Base-by-base conservation (phyloP, 1,140 invertebrate genomes). In the Ceratosolen fusciceps region DNA sequence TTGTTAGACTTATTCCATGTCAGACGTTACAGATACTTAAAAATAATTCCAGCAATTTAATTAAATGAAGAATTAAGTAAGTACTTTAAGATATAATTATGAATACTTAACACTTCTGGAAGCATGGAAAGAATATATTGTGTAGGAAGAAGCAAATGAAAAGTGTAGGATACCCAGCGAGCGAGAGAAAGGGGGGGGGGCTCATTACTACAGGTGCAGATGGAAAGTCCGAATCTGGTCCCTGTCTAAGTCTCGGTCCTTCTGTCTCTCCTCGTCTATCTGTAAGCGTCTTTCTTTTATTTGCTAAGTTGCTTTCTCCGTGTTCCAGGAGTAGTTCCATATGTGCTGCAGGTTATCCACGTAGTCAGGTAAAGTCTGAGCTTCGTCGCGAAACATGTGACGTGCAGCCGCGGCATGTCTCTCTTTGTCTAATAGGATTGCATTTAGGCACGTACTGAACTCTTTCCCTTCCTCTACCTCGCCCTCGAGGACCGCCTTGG, bases 201-300 rank as follows among this genome's bases (percentile, higher is more conserved):
- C 81, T 87, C 80, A 86, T 87, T 86, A 86, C 86, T 87, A 85
- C 86, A 87, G 83, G 84, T 87, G 84, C 86, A 87, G 78, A n/a
- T n/a, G n/a, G n/a, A n/a, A n/a, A 29, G 29, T 31, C 26, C 10
- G 24, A 26, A 14, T 37, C 60, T 16, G 5, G 1, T 12, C 3
- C 0, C 31, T 65, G 0, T 68, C 26, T 67, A 60, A 16, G 47
- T 34, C 39, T 72, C 70, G 21, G 19, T 68, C 37, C 43, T 10
- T 37, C 65, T 68, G 43, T 67, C 49, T 26, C 62, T 43, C 16
- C 16, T 31, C 34, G 3, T 37, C 39, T 9, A 21, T n/a, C n/a
- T n/a, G n/a, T n/a, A n/a, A n/a, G n/a, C n/a, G n/a, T n/a, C n/a
- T n/a, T n/a, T n/a, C n/a, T n/a, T n/a, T n/a, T n/a, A n/a, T n/a